Percentiles rank a stretch among this genome's conserved stretches.
Conservation (phyloP, 2,797 vertebrate species). For the Ataeniobius toweri region DNA sequence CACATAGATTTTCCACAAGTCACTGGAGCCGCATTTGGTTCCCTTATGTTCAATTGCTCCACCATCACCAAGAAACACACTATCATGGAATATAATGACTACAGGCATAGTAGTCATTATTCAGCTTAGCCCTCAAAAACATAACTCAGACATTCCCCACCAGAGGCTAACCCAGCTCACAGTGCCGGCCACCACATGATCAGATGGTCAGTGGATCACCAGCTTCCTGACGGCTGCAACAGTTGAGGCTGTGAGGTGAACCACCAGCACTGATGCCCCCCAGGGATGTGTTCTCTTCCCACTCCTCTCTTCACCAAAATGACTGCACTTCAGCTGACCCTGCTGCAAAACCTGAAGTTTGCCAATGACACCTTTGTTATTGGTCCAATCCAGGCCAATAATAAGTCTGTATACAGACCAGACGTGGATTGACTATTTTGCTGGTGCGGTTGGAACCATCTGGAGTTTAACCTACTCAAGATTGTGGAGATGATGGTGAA, state of each 20-base stretch:
- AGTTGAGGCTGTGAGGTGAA: not conserved
- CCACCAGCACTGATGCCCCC: not conserved
- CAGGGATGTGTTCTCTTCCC: not conserved
- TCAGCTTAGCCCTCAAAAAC: too few species aligned
- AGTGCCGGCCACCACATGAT: not conserved
- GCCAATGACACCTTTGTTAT: not conserved
- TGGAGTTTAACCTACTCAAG: too few species aligned
- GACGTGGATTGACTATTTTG: not conserved
- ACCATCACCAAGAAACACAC: too few species aligned
- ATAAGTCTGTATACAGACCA: not conserved
- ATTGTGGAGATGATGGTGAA: too few species aligned
- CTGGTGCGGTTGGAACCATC: not conserved
- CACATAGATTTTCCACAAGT: too few species aligned
- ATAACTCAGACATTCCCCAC: not conserved
- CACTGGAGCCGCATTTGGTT: too few species aligned
- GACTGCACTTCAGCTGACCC: not conserved
- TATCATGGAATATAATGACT: too few species aligned
- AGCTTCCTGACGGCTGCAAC: not conserved
- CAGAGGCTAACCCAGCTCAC: not conserved
- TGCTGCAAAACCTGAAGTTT: not conserved
- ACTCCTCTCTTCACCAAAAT: not conserved
- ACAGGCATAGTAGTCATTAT: too few species aligned
- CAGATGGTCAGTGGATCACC: not conserved
- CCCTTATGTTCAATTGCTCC: too few species aligned
- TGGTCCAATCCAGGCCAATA: not conserved